Evolutionary conservation across 2,888 invertebrate species (phyloP).

Genomic region (Dorcus hopei): DNA sequence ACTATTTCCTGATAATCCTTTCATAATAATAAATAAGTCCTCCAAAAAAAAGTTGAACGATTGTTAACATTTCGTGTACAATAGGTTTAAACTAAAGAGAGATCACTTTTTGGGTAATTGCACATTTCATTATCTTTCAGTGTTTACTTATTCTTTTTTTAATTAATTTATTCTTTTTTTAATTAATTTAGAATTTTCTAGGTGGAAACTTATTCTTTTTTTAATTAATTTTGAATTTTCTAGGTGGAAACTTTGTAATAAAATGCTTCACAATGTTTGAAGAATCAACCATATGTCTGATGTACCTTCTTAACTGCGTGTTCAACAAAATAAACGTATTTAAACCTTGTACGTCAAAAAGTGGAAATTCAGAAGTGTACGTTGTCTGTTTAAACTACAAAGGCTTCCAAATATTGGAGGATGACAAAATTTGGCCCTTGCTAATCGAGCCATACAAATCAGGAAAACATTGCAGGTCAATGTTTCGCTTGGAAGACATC

Average conservation of each 20-base stretch:
- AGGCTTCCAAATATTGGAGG: conserved; percentile 43
- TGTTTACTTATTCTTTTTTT: background rate
- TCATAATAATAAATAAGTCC: no score
- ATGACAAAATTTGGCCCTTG: conserved; percentile 29
- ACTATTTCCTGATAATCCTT: no score
- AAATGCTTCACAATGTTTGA: conserved; percentile 93
- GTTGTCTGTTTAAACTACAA: conserved; percentile 68
- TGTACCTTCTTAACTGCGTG: conserved; percentile 74
- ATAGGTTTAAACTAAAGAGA: no score
- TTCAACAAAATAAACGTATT: conserved; percentile 73
- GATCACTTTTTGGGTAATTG: no score
- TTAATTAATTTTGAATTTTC: conserved; percentile 30
- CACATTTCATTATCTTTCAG: no score
- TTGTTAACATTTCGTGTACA: background rate
- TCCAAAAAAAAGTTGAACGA: no score
- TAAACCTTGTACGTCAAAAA: conserved; percentile 91
- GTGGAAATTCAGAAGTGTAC: conserved; percentile 93
- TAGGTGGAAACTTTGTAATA: conserved; percentile 75
- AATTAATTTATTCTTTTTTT: no score
- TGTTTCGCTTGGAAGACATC: conserved; percentile 61
- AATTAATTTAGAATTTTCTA: conserved; percentile 37
- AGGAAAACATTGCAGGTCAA: conserved; percentile 41
- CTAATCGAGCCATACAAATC: conserved; percentile 52
- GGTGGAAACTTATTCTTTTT: conserved; percentile 63
- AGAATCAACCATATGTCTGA: conserved; percentile 70